Percentiles rank a stretch among this genome's conserved stretches.
These are phyloP conservation scores for Taenioides sp. DNA, from an alignment of 2,797 vertebrate genomes.

Conservation along the genomic window DNA sequence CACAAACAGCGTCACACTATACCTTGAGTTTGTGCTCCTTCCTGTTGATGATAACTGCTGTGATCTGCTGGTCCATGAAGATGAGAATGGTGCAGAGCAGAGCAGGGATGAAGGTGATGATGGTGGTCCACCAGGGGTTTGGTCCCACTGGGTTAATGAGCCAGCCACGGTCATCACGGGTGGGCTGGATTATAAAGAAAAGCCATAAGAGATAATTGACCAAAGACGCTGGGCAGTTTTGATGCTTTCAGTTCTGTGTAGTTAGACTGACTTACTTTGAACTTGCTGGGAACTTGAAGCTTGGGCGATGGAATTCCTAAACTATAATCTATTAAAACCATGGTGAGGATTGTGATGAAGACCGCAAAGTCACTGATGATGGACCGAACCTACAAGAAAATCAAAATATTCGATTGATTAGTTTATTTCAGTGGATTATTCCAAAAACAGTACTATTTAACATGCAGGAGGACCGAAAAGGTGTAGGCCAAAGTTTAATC, in stretches of 20 bases:
- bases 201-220: background rate
- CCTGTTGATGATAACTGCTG: slow-evolving; percentile 98
- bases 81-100: slow-evolving; percentile 98
- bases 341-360: slow-evolving; percentile 95
- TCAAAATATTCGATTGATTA: background rate
- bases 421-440: no score
- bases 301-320: slow-evolving; percentile 96
- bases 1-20: no score
- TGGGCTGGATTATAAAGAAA: slow-evolving; percentile 79
- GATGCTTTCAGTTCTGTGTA: background rate
- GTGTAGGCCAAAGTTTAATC: no score
- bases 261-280: slow-evolving; percentile 83
- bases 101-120: slow-evolving; percentile 89
- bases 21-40: slow-evolving; percentile 98
- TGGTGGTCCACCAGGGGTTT: slow-evolving; percentile 97
- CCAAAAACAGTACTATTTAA: no score
- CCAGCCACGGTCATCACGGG: slow-evolving; percentile 98
- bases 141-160: slow-evolving; percentile 91
- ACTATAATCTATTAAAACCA: slow-evolving; percentile 92
- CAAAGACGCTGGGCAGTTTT: background rate
- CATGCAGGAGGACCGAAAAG: no score
- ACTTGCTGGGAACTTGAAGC: slow-evolving; percentile 93
- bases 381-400: slow-evolving; percentile 82
- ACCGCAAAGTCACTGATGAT: slow-evolving; percentile 98
- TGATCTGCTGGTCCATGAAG: slow-evolving; percentile 99